Base-by-base conservation (phyloP, 2,797 vertebrate genomes). In the Enteromius unitaeniatus region DNA sequence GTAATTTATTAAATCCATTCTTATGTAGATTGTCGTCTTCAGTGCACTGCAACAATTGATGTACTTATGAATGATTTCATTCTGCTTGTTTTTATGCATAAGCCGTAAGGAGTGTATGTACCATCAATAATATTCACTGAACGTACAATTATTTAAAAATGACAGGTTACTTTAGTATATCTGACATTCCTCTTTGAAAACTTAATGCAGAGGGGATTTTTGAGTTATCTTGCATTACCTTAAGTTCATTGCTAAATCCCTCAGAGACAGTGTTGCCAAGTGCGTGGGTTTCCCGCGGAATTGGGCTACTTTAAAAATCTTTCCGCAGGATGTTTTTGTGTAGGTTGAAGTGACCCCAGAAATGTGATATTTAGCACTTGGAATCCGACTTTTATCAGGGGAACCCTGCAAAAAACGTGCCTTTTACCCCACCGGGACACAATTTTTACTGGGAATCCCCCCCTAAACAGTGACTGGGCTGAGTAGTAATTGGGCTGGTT, bases 51-150 rank as follows among this genome's bases (percentile, higher is more conserved):
- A 60, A 51, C 37, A 49, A 73, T 3, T 28, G 60, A 74, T 42
- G 60, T 14, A 74, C 49, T 51, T 10, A 53, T 67, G 60, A 74
- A 82, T 75, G 45, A 82, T 82, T 75, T 60, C 34, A 26, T 49
- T 64, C 19, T 49, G 19, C 17, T 49, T 65, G 60, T 78, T 78
- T 49, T 49, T 14, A 65, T 51, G 28, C 45, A 17, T 37, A 8
- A 51, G 15, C 21, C 26, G 58, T 15, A 37, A 82, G 64, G 45
- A 74, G 58, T 2, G 17, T 6, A 26, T 19, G 31, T 14, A 75
- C 14, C 51, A 81, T 21, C 67, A 11, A 67, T 31, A 42, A 67
- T 28, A 53, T 82, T n/a, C 8, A 67, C 4, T 15, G 64, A 79
- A 67, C 4, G 14, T 34, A 53, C 47, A 53, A 37, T 40, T 51